A percentile compares a stretch with the other conserved stretches of the same genome.
Conservation (phyloP, 2,888 invertebrate species). For the Pyrochroa serraticornis region DNA sequence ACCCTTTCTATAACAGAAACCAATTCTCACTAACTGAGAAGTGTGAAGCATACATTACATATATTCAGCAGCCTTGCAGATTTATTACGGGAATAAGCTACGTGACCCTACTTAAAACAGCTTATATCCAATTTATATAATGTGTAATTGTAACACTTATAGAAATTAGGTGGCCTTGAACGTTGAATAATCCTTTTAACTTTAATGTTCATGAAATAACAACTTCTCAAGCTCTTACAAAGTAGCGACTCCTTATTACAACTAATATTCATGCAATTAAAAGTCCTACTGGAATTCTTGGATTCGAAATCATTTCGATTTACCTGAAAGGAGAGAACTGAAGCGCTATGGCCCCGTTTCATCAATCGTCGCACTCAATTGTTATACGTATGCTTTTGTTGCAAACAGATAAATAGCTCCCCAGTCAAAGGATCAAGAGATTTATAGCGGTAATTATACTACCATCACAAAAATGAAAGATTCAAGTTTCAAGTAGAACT, state of each 20-base stretch:
- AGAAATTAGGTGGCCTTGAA: conserved; percentile 24
- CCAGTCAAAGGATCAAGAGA: conserved; percentile 16
- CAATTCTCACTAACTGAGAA: conserved; percentile 14
- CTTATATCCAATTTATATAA: conserved; percentile 29
- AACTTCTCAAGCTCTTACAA: not conserved
- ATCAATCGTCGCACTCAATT: not conserved
- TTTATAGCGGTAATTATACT: conserved; percentile 20
- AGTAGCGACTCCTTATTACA: too few species aligned
- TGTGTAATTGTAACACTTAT: conserved; percentile 17
- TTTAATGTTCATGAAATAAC: conserved; percentile 11
- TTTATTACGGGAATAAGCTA: conserved; percentile 24
- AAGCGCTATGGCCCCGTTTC: too few species aligned
- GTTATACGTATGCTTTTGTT: conserved; percentile 15
- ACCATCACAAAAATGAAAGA: conserved; percentile 16
- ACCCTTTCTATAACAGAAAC: conserved; percentile 14
- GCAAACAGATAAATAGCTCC: not conserved
- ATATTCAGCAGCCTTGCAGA: conserved; percentile 22
- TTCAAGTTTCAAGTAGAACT: conserved; percentile 17
- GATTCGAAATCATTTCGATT: too few species aligned
- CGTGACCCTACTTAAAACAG: conserved; percentile 27
- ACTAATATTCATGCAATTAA: too few species aligned
- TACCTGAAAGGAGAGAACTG: too few species aligned
- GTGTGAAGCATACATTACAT: conserved; percentile 1
- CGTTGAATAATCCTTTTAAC: conserved; percentile 21
- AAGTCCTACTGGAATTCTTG: too few species aligned